Base-by-base conservation (phyloP, 2,888 invertebrate species). In the Adineta ricciae region DNA sequence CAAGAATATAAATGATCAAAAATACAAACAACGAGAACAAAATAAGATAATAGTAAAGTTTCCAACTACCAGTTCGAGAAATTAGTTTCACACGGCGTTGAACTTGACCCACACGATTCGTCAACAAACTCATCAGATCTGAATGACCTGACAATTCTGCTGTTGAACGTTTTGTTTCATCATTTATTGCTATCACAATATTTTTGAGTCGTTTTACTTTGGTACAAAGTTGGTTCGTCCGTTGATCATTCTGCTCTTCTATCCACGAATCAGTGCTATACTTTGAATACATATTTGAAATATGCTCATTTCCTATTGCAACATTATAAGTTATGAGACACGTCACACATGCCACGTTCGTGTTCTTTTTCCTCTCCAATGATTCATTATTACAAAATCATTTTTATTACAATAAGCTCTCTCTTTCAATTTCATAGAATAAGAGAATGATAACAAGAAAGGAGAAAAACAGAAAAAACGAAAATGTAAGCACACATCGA, bases 361-460 rank as follows among this genome's bases (percentile, higher is more conserved):
- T 46, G n/a, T n/a, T n/a, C 8, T n/a, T n/a, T 16, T 64, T 32
- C 3, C 14, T n/a, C 16, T 2, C 9, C 27, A 32, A 64, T 64
- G 64, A 64, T 64, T 64, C 64, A 64, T 64, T 64, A 64, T 64
- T 64, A 64, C 64, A 64, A 64, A 64, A 64, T 64, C 64, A 32
- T 64, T 52, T n/a, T 64, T 64, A 64, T 64, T 64, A 64, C 64
- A 11, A 64, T 64, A 32, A 64, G 27, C 64, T 64, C 64, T 64
- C 64, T 64, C 32, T 52, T 56, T 64, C 64, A 64, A 64, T 24
- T 64, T 64, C 32, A 64, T 64, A 64, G 27, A 64, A 64, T 64
- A 46, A 64, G 64, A 64, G 64, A 64, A 64, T 64, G 16, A 64
- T 64, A 64, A 64, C 64, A 64, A 64, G 32, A 46, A 46, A 46